A percentile compares a stretch with the other conserved stretches of the same genome.
Evolutionary conservation across 2,797 vertebrate genomes (phyloP).

Genomic region (Macrochelys suwanniensis): DNA sequence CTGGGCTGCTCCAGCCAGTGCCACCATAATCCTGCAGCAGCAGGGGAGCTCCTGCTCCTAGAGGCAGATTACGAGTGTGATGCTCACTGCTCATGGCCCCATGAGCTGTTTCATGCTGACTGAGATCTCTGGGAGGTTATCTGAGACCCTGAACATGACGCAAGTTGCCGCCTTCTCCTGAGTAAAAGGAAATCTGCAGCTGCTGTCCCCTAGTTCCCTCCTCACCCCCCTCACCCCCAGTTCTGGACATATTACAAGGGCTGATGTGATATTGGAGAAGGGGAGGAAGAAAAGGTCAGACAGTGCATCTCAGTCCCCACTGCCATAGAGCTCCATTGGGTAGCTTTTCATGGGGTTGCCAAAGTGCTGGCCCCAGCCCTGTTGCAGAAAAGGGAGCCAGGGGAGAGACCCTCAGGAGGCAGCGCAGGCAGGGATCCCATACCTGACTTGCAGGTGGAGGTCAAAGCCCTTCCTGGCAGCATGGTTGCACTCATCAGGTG

Average conservation of each 20-base stretch:
- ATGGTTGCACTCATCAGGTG: constrained; percentile 35
- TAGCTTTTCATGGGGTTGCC: not conserved
- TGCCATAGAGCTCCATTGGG: not conserved
- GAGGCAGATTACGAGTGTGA: not conserved
- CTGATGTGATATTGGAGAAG: not conserved
- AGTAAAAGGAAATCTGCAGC: not conserved
- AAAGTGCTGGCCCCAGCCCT: not conserved
- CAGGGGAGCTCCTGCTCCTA: not conserved
- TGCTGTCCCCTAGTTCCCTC: not conserved
- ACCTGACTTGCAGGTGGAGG: constrained; percentile 60
- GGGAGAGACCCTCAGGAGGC: not conserved
- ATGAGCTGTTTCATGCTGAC: not conserved
- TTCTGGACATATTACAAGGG: not conserved
- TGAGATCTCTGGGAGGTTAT: not conserved
- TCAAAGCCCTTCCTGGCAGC: constrained; percentile 37
- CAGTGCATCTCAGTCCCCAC: not conserved
- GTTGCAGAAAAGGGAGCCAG: not conserved
- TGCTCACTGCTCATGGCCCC: not conserved
- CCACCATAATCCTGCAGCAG: not conserved
- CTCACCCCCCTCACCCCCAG: not conserved
- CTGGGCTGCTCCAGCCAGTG: not conserved
- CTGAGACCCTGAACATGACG: not conserved
- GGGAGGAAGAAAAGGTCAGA: not conserved
- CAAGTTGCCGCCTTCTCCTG: not conserved
- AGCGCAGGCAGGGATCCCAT: not conserved